These are phyloP conservation scores for Agrotis segetum DNA, from an alignment of 2,888 invertebrate species.

Conservation along the genomic window DNA sequence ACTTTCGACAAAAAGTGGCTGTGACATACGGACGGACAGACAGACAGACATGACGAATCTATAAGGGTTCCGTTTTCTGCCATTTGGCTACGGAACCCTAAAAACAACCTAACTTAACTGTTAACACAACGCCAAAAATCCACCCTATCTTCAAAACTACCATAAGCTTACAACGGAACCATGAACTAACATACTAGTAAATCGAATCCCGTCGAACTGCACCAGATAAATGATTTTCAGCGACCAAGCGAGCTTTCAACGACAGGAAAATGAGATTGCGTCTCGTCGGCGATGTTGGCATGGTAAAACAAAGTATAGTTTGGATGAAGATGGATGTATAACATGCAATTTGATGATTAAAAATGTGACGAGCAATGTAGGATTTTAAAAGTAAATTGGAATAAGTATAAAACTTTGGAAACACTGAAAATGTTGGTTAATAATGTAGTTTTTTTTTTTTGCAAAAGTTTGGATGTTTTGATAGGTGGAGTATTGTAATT, in stretches of 20 bases:
- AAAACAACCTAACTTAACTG: too few relatives aligned
- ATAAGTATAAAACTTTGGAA: not conserved
- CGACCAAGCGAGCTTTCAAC: slow-evolving; percentile 53
- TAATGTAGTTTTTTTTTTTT: not conserved
- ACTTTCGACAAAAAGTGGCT: too few relatives aligned
- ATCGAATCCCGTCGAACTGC: slow-evolving; percentile 48
- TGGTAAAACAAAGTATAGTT: slow-evolving; percentile 30
- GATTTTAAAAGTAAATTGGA: not conserved
- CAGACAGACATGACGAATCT: too few relatives aligned
- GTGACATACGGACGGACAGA: too few relatives aligned
- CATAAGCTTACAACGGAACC: not conserved
- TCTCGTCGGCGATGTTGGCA: slow-evolving; percentile 30
- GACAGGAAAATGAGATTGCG: slow-evolving; percentile 62
- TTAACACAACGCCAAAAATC: not conserved
- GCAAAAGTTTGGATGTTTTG: too few relatives aligned
- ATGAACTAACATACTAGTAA: slow-evolving; percentile 24
- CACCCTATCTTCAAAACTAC: not conserved
- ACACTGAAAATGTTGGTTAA: not conserved
- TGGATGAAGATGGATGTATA: slow-evolving; percentile 11
- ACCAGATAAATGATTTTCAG: slow-evolving; percentile 64
- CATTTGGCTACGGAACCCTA: too few relatives aligned
- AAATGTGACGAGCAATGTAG: slow-evolving; percentile 10
- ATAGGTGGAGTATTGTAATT: too few relatives aligned
- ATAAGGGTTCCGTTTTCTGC: too few relatives aligned
- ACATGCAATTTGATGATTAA: slow-evolving; percentile 49